phyloP scores from a whole-genome alignment of 2,888 invertebrate species.

The Anorthoa munda region DNA sequence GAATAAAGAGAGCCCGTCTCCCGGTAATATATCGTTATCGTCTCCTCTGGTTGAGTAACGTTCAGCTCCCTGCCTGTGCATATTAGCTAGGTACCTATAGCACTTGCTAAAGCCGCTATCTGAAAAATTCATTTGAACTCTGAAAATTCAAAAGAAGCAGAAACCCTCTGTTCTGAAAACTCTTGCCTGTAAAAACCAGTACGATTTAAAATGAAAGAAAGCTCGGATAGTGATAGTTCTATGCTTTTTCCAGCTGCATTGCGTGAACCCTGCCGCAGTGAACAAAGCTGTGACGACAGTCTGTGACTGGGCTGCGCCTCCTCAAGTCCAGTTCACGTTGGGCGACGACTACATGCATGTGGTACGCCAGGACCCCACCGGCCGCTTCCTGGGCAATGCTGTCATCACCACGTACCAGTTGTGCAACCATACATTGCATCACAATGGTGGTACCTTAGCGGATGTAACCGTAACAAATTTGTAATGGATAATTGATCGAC shows the following conservation, averaged over 20 bases:
- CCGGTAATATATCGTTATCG: background rate
- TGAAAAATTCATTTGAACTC: no score
- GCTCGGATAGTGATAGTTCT: background rate
- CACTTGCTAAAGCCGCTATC: no score
- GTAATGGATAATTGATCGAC: background rate
- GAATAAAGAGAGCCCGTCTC: no score
- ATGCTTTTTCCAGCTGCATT: conserved; percentile 79
- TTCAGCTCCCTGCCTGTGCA: no score
- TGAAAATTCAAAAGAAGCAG: no score
- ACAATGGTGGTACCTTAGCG: background rate
- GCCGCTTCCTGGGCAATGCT: conserved; percentile 80
- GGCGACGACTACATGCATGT: conserved; percentile 85
- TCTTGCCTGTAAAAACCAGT: background rate
- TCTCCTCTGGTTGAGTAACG: background rate
- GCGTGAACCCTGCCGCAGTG: conserved; percentile 80
- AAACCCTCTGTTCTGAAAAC: no score
- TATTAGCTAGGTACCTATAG: no score
- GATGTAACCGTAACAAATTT: conserved; percentile 29
- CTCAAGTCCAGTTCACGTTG: conserved; percentile 82
- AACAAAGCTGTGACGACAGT: no score
- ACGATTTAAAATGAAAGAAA: background rate
- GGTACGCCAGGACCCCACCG: conserved; percentile 80
- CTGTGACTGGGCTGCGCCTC: conserved; percentile 43
- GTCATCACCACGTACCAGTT: conserved; percentile 83
- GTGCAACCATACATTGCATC: conserved; percentile 76